Conservation (phyloP, 2,888 invertebrate genomes). For the Cheilosia soror region DNA sequence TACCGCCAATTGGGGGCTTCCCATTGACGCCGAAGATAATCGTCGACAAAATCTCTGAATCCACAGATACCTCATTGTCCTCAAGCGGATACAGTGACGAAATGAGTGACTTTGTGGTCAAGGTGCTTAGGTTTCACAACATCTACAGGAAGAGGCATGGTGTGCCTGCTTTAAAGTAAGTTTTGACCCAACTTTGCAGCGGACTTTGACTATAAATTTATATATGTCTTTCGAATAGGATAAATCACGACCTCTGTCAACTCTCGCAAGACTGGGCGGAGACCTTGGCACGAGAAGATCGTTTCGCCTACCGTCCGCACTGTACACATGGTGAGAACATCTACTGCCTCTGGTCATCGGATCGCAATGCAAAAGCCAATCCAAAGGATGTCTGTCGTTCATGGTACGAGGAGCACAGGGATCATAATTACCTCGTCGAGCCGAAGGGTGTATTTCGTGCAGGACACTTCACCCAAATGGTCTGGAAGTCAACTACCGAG, state of each 20-base stretch:
- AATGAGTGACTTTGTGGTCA: constrained; percentile 83
- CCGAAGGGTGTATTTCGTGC: constrained; percentile 83
- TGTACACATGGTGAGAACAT: constrained; percentile 87
- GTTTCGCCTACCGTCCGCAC: constrained; percentile 87
- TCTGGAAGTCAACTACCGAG: constrained; percentile 89
- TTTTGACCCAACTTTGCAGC: neutral
- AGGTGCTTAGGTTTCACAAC: constrained; percentile 86
- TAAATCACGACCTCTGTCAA: constrained; percentile 87
- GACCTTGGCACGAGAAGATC: constrained; percentile 87
- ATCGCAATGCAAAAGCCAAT: constrained; percentile 84
- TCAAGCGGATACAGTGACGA: constrained; percentile 77
- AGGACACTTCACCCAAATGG: constrained; percentile 90
- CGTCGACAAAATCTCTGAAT: constrained; percentile 77
- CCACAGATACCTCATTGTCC: constrained; percentile 76
- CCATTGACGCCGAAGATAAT: constrained; percentile 77
- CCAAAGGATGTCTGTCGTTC: constrained; percentile 85
- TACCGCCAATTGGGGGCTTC: constrained; percentile 86
- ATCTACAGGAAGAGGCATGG: constrained; percentile 86
- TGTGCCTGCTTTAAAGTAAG: constrained; percentile 85
- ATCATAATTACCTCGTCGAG: constrained; percentile 84
- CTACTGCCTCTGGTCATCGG: constrained; percentile 85
- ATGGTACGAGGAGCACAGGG: constrained; percentile 86
- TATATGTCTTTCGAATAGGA: constrained; percentile 79
- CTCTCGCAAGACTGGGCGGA: constrained; percentile 90
- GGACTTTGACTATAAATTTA: neutral